Conservation (phyloP, 2,888 invertebrate genomes). For the Drosophila pullipes region DNA sequence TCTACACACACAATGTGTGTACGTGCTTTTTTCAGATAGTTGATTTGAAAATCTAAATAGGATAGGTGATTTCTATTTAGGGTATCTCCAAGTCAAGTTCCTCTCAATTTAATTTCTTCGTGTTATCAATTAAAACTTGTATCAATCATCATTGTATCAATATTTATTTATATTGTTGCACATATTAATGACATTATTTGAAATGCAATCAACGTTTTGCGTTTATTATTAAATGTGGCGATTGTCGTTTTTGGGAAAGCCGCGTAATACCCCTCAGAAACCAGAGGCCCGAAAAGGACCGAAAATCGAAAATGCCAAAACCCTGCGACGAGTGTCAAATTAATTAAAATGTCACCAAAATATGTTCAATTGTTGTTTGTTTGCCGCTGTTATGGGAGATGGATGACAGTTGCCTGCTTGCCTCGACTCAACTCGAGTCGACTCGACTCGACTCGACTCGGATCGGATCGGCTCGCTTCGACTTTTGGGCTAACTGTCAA, state of each 20-base stretch:
- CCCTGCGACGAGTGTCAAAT: constrained; percentile 76
- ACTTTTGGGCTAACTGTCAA: constrained; percentile 63
- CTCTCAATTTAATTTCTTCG: neutral
- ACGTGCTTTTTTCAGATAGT: neutral
- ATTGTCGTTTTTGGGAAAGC: constrained; percentile 30
- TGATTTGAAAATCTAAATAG: neutral
- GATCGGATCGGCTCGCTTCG: constrained; percentile 19
- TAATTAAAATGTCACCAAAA: constrained; percentile 82
- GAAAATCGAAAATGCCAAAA: constrained; percentile 27
- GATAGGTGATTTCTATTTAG: neutral
- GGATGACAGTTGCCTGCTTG: constrained; percentile 64
- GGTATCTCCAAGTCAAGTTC: neutral
- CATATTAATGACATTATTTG: constrained; percentile 2
- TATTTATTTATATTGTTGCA: neutral
- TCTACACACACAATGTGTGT: neutral
- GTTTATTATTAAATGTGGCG: constrained; percentile 43
- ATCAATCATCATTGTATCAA: neutral
- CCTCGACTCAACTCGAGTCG: neutral
- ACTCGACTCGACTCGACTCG: neutral
- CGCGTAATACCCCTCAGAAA: constrained; percentile 50
- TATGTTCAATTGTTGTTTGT: constrained; percentile 73
- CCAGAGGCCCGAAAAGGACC: constrained; percentile 14
- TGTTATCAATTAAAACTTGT: neutral
- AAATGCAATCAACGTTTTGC: constrained; percentile 42
- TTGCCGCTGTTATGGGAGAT: constrained; percentile 55